These are phyloP conservation scores for Scaptomyza montana DNA, from an alignment of 1,140 invertebrate genomes.

Conservation along the genomic window DNA sequence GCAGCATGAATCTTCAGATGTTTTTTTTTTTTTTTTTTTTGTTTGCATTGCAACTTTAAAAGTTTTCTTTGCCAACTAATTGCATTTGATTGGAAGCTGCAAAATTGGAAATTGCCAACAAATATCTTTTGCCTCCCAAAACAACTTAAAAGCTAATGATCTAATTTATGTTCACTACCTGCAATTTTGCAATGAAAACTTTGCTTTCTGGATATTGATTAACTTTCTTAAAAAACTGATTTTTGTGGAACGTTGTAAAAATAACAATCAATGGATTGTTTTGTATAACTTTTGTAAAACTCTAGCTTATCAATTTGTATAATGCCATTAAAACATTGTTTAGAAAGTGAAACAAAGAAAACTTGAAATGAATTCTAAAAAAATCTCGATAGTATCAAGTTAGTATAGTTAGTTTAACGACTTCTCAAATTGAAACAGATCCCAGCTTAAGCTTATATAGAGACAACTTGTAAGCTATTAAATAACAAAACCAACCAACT, in stretches of 20 bases:
- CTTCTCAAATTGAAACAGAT: neutral
- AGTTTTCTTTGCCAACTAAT: neutral
- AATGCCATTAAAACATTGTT: too few relatives aligned
- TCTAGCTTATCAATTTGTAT: too few relatives aligned
- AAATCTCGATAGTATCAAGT: too few relatives aligned
- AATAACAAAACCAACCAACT: conserved; percentile 40
- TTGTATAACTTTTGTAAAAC: too few relatives aligned
- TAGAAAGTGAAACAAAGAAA: too few relatives aligned
- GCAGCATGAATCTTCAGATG: neutral
- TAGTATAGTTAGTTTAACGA: too few relatives aligned
- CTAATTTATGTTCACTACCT: neutral
- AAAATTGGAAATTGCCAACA: neutral
- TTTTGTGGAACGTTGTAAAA: too few relatives aligned
- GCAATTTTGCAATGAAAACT: neutral
- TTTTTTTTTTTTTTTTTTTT: neutral
- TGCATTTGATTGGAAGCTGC: neutral
- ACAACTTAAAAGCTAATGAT: neutral
- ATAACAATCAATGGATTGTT: too few relatives aligned
- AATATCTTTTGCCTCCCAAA: neutral
- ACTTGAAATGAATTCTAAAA: too few relatives aligned
- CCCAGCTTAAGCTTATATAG: neutral
- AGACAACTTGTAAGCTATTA: conserved; percentile 22
- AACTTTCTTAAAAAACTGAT: too few relatives aligned
- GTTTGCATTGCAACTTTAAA: neutral
- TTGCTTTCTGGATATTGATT: neutral